Percentiles rank a stretch among this genome's conserved stretches.
phyloP scores from a whole-genome alignment of 2,888 invertebrate genomes.

The Trichogramma evanescens region DNA sequence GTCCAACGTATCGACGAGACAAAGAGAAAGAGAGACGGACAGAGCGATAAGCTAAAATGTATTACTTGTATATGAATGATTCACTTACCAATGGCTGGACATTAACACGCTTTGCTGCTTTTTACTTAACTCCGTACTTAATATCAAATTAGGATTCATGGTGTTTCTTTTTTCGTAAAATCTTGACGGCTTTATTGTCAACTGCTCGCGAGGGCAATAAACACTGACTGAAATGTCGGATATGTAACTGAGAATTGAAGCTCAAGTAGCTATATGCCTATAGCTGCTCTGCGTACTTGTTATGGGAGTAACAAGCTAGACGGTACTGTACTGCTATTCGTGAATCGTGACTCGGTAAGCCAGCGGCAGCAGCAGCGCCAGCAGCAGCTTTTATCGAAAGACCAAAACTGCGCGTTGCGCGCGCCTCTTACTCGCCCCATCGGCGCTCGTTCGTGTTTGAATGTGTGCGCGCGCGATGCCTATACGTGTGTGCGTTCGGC shows the following conservation, averaged over 20 bases:
- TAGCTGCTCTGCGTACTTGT: no score
- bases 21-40: not conserved
- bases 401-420: no score
- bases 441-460: not conserved
- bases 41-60: conserved; percentile 14
- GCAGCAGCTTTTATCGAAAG: no score
- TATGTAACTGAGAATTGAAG: no score
- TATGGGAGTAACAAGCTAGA: not conserved
- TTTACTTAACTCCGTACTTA: conserved; percentile 45
- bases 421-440: not conserved
- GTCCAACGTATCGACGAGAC: not conserved
- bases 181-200: conserved; percentile 33
- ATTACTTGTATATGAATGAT: conserved; percentile 26
- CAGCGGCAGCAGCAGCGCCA: no score
- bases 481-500: not conserved
- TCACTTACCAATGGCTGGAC: conserved; percentile 59
- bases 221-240: not conserved
- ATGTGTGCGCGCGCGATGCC: not conserved
- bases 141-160: conserved; percentile 41
- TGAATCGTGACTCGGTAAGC: not conserved
- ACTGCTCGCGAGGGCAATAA: conserved; percentile 18
- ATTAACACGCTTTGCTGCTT: conserved; percentile 54
- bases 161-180: conserved; percentile 47
- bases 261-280: no score
- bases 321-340: not conserved